Conservation (phyloP, 2,113 vertebrate genomes). For the Lepidothrix coronata region DNA sequence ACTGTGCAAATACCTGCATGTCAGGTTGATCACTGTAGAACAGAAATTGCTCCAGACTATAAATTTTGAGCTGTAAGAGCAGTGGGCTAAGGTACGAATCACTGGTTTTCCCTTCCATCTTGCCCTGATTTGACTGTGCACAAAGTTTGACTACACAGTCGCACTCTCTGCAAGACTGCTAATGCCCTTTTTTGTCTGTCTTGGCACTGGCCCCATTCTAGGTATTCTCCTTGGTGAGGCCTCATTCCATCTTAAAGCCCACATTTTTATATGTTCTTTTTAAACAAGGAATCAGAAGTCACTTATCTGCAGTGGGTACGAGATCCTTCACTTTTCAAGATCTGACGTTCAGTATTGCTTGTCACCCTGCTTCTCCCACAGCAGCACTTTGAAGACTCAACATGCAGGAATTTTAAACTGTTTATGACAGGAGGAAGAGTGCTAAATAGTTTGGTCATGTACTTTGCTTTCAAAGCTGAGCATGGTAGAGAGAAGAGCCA, state of each 20-base stretch:
- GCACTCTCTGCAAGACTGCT: neutral
- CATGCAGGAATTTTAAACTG: conserved; percentile 45
- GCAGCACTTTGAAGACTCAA: conserved; percentile 27
- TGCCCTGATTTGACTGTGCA: neutral
- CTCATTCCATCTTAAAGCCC: neutral
- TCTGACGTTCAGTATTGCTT: neutral
- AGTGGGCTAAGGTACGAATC: neutral
- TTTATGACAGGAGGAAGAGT: conserved; percentile 35
- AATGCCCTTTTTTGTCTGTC: conserved; percentile 21
- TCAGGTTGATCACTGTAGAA: neutral
- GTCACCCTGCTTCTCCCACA: conserved; percentile 28
- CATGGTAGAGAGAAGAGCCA: neutral
- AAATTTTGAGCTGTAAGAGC: conserved; percentile 11
- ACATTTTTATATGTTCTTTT: neutral
- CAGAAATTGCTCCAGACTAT: neutral
- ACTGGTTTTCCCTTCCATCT: conserved; percentile 3
- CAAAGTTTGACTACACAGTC: neutral
- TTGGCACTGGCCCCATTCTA: neutral
- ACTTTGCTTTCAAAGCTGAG: neutral
- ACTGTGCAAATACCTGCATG: neutral
- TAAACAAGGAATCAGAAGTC: neutral
- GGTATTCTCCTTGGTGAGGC: neutral
- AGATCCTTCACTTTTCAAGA: neutral
- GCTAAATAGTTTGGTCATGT: conserved; percentile 40
- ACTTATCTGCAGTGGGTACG: neutral